Percentiles rank a stretch among this genome's conserved stretches.
These are phyloP conservation scores for Acanthaster planci DNA, from an alignment of 35 echinoderm and acorn worm genomes.

Conservation along the genomic window DNA sequence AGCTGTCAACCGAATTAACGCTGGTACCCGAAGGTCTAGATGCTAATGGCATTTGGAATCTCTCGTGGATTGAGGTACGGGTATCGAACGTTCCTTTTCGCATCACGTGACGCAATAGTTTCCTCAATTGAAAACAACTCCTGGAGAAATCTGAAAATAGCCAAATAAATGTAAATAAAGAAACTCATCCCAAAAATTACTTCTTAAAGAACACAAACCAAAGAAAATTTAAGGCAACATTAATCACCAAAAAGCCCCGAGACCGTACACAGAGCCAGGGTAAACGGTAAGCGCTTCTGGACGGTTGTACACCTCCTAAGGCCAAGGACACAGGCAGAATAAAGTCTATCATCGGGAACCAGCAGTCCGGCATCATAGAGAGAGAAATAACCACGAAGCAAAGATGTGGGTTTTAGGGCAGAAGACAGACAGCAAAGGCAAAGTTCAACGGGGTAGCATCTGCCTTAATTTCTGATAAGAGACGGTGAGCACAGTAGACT, in stretches of 20 bases:
- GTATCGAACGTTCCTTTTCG: slow-evolving; percentile 24
- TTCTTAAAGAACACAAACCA: background rate
- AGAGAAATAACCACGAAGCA: too few relatives aligned
- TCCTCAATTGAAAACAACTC: slow-evolving; percentile 32
- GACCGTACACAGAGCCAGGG: background rate
- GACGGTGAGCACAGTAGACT: background rate
- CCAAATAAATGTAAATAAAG: background rate
- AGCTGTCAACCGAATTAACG: too few relatives aligned
- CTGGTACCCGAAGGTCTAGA: too few relatives aligned
- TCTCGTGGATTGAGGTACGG: slow-evolving; percentile 38
- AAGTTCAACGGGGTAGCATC: too few relatives aligned
- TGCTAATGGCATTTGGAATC: slow-evolving; percentile 56
- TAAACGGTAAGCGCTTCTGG: background rate
- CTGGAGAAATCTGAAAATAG: slow-evolving; percentile 37
- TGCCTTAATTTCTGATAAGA: too few relatives aligned
- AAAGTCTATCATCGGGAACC: too few relatives aligned
- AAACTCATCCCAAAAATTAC: background rate
- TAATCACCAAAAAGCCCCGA: background rate
- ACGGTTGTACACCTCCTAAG: background rate
- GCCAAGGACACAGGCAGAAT: too few relatives aligned
- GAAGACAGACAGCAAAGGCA: too few relatives aligned
- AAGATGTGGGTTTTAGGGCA: too few relatives aligned
- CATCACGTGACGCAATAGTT: slow-evolving; percentile 40
- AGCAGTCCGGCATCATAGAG: too few relatives aligned
- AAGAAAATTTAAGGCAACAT: background rate